These are phyloP conservation scores for Synaphobranchus kaupii DNA, from an alignment of 2,797 vertebrate genomes.

Conservation along the genomic window DNA sequence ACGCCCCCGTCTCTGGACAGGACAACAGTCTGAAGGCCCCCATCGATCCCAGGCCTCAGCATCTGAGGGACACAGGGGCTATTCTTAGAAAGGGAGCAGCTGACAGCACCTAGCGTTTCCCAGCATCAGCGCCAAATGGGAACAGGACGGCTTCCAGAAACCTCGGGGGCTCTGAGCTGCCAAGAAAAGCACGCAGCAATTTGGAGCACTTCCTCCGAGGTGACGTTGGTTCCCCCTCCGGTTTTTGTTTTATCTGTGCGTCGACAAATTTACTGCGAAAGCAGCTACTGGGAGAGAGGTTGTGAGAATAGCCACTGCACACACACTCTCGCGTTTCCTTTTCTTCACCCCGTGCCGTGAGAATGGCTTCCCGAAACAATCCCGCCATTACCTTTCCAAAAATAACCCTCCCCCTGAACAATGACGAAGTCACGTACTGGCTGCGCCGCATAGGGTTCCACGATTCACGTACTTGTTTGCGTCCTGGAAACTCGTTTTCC, in stretches of 20 bases:
- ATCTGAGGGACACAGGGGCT: slow-evolving; percentile 63
- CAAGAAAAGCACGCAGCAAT: slow-evolving; percentile 53
- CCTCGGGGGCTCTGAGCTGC: slow-evolving; percentile 39
- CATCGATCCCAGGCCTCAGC: slow-evolving; percentile 70
- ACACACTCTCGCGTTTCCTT: neutral
- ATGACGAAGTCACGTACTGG: neutral
- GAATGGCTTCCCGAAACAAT: neutral
- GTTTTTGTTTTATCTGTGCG: too few species aligned
- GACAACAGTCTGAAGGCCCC: slow-evolving; percentile 62
- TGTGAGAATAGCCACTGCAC: neutral
- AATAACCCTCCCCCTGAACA: neutral
- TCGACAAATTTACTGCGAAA: neutral
- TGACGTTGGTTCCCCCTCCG: slow-evolving; percentile 32
- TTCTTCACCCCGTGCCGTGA: neutral
- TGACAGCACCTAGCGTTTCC: slow-evolving; percentile 1
- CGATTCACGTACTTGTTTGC: neutral
- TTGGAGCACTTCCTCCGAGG: slow-evolving; percentile 32
- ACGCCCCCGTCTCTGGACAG: slow-evolving; percentile 42
- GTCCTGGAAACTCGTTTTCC: slow-evolving; percentile 1
- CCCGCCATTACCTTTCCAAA: neutral
- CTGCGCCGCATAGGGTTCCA: neutral
- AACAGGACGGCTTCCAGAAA: neutral
- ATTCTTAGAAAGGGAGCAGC: slow-evolving; percentile 63
- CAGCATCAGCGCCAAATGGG: slow-evolving; percentile 67
- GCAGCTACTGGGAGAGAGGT: neutral